Percentiles rank a stretch among this genome's conserved stretches.
phyloP scores from a whole-genome alignment of 2,113 vertebrate species.

The Cyprinodon variegatus region DNA sequence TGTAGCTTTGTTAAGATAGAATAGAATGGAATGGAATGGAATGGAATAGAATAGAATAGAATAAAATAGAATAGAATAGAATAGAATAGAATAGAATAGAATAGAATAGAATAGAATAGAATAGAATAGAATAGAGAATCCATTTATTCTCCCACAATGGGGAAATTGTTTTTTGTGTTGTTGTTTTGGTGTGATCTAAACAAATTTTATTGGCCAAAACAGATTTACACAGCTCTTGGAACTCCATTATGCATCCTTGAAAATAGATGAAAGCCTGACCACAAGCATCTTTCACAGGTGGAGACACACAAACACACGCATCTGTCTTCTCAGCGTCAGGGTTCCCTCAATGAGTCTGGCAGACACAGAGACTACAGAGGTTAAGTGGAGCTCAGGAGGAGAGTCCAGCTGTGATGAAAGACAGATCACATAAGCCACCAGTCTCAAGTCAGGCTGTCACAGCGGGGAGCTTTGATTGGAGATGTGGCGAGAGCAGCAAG shows the following conservation, averaged over 20 bases:
- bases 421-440: slow-evolving; percentile 63
- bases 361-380: slow-evolving; percentile 39
- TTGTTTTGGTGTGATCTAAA: not conserved
- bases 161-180: not conserved
- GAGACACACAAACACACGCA: slow-evolving; percentile 4
- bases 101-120: too few relatives aligned
- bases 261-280: not conserved
- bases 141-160: too few relatives aligned
- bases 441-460: slow-evolving; percentile 51
- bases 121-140: too few relatives aligned
- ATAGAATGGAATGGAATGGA: too few relatives aligned
- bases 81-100: too few relatives aligned
- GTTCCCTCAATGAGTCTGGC: slow-evolving; percentile 20
- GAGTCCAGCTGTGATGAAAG: slow-evolving; percentile 63
- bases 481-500: slow-evolving; percentile 26
- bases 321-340: slow-evolving; percentile 7
- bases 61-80: too few relatives aligned
- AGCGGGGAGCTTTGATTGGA: slow-evolving; percentile 52
- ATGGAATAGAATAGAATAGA: too few relatives aligned
- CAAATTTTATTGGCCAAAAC: not conserved
- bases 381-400: slow-evolving; percentile 67
- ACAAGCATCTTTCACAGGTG: not conserved
- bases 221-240: slow-evolving; percentile 2
- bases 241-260: not conserved
- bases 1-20: not conserved